phyloP scores from a whole-genome alignment of 2,888 invertebrate species.

The Therioaphis trifolii region DNA sequence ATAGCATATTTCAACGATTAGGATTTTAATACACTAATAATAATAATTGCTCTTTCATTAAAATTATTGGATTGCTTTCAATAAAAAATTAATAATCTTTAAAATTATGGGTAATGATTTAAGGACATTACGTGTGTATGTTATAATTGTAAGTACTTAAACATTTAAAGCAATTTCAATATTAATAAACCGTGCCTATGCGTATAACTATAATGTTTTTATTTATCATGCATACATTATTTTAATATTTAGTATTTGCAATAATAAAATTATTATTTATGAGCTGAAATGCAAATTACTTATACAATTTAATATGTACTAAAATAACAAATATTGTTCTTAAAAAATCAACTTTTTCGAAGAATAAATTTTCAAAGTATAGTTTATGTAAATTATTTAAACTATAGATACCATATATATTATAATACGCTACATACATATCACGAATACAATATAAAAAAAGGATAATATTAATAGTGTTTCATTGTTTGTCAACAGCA shows the following conservation, averaged over 20 bases:
- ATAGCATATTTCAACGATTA: neutral
- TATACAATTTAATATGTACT: neutral
- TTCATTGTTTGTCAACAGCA: slow-evolving; percentile 10
- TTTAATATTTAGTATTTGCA: neutral
- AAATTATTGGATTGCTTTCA: too few species aligned
- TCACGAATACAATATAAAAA: neutral
- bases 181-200: neutral
- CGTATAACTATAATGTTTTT: neutral
- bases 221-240: neutral
- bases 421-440: neutral
- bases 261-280: slow-evolving; percentile 37
- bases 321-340: neutral
- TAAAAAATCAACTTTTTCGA: neutral
- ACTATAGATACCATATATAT: neutral
- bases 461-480: slow-evolving; percentile 20
- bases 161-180: neutral
- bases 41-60: neutral
- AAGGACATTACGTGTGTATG: neutral
- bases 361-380: neutral
- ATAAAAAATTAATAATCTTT: too few species aligned
- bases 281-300: neutral
- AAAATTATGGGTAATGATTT: neutral
- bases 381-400: neutral
- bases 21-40: neutral
- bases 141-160: neutral